phyloP scores from a whole-genome alignment of 2,888 invertebrate species.

The Congeria kusceri region DNA sequence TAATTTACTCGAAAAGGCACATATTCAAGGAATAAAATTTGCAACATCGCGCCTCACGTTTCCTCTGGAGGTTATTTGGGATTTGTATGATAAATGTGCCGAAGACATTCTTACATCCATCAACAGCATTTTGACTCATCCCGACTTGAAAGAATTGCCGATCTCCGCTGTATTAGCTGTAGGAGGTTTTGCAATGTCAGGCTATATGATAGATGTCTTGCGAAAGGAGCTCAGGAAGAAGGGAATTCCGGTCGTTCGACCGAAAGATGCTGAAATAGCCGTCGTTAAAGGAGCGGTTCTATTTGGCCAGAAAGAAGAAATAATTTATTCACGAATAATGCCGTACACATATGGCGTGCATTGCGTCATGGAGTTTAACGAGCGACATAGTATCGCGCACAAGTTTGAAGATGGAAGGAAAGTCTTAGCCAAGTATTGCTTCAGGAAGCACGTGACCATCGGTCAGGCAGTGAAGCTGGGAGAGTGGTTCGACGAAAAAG shows the following conservation, averaged over 20 bases:
- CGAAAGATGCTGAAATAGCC: constrained; percentile 31
- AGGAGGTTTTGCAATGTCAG: constrained; percentile 50
- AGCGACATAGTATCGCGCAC: too few species aligned
- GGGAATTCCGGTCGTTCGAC: constrained; percentile 41
- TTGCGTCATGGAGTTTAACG: too few species aligned
- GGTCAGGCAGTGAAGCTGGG: too few species aligned
- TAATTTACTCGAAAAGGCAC: constrained; percentile 13
- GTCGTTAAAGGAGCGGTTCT: constrained; percentile 50
- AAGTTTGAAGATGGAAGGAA: too few species aligned
- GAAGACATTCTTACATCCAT: constrained; percentile 20
- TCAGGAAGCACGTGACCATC: too few species aligned
- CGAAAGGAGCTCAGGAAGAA: constrained; percentile 6
- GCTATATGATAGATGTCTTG: constrained; percentile 17
- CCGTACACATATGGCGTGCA: too few species aligned
- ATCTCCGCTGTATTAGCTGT: constrained; percentile 31
- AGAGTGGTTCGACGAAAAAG: too few species aligned
- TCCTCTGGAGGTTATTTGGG: constrained; percentile 4
- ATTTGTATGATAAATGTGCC: constrained; percentile 27
- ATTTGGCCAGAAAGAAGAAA: constrained; percentile 56
- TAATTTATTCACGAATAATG: constrained; percentile 44
- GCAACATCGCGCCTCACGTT: constrained; percentile 14
- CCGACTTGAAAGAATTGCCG: not conserved
- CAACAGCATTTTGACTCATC: not conserved
- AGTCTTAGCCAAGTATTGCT: too few species aligned
- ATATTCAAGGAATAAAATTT: constrained; percentile 19